Conservation (phyloP, 2,888 invertebrate species). For the Colostygia pectinataria region DNA sequence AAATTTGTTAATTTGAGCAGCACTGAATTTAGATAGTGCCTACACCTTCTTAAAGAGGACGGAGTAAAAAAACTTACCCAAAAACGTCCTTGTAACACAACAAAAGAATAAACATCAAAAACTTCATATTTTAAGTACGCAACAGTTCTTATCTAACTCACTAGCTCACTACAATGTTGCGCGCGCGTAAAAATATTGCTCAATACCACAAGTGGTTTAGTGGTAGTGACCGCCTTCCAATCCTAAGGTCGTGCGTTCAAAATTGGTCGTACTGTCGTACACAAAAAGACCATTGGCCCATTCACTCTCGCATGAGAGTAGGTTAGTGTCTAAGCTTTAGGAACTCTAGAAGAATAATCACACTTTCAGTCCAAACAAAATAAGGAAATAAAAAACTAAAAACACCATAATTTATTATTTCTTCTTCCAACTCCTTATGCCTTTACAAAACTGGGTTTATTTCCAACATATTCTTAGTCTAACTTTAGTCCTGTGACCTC, state of each 20-base stretch:
- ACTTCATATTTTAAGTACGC: constrained; percentile 9
- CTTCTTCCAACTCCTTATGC: neutral
- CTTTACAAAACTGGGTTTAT: neutral
- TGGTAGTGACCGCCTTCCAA: too few species aligned
- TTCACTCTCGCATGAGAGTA: too few species aligned
- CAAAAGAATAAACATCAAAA: constrained; percentile 26
- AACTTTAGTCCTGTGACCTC: constrained; percentile 57
- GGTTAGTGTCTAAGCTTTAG: too few species aligned
- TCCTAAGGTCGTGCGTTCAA: too few species aligned
- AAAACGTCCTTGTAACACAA: constrained; percentile 22
- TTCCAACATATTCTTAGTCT: constrained; percentile 36
- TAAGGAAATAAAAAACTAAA: neutral
- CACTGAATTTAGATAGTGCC: too few species aligned
- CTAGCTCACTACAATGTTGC: too few species aligned
- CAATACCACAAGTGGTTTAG: too few species aligned
- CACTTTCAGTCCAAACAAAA: neutral
- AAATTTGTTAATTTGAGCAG: too few species aligned
- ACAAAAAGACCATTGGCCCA: too few species aligned
- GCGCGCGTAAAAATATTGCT: neutral
- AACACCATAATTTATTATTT: constrained; percentile 1
- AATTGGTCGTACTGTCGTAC: too few species aligned
- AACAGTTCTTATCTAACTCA: neutral
- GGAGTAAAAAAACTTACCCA: constrained; percentile 37
- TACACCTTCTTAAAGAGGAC: too few species aligned
- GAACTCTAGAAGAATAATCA: too few species aligned